Evolutionary conservation across 2,113 vertebrate species (phyloP), one percentile per base, ranked within the genome.

Genomic region (Aythya baeri): DNA sequence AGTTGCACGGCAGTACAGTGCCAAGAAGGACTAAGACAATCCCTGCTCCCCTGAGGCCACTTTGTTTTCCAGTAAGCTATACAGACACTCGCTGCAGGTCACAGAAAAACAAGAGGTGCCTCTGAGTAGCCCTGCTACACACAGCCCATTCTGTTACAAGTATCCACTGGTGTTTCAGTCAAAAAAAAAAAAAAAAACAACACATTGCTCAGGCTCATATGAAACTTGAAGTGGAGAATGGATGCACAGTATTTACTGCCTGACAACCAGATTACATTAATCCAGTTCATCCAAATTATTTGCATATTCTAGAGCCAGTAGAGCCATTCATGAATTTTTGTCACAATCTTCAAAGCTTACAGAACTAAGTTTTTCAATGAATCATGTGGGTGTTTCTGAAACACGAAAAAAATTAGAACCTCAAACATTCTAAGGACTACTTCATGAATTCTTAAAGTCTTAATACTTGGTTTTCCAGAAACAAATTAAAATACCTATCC

Each of bases 161-260:
- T 11, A 61, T 6, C 13, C 57, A 1, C n/a, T 8, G 29, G 41
- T 36, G 54, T 13, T 65, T 46, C 83, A 72, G 26, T 23, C 13
- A 89, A 75, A 90, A 1, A 38, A 41, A 41, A 89, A 75, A 90
- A 1, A 38, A 41, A 41, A 41, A 41, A 41, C 12, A 0, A 20
- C 18, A 23, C 12, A 13, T 0, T 15, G 32, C 83, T n/a, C 38
- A n/a, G 23, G 11, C 3, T 0, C 8, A 84, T 17, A 25, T 1
- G 4, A 63, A 92, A 74, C 11, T 26, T 1, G 11, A 68, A 31
- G 27, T 5, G 3, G 2, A 79, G 18, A 18, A 61, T 83, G 29
- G 20, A 70, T 8, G 20, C 13, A 29, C 12, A 13, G 23, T 32
- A 66, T 62, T 91, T 67, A 54, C 50, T 61, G 55, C 74, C 57